Evolutionary conservation across 2,888 invertebrate species (phyloP).

Genomic region (Eristalis arbustorum): DNA sequence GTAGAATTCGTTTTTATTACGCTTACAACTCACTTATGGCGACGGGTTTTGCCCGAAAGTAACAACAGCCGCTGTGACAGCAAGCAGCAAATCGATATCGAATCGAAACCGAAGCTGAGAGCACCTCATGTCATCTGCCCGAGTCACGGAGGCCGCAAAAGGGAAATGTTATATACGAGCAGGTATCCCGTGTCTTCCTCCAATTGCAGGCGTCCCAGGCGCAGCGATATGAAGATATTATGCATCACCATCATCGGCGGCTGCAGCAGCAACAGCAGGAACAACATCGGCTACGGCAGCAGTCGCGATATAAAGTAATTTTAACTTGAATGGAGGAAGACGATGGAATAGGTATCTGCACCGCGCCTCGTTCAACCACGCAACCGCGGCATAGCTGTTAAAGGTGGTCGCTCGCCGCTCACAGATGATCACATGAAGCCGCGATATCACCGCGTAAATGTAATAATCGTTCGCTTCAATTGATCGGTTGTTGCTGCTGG

Average conservation of each 20-base stretch:
- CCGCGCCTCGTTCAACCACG: neutral
- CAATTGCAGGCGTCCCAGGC: neutral
- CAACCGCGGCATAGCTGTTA: slow-evolving; percentile 36
- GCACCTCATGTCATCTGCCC: slow-evolving; percentile 31
- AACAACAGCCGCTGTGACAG: slow-evolving; percentile 6
- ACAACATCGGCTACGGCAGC: no score
- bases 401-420: slow-evolving; percentile 49
- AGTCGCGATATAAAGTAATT: slow-evolving; percentile 14
- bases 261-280: neutral
- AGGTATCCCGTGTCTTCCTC: slow-evolving; percentile 6
- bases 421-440: slow-evolving; percentile 44
- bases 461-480: slow-evolving; percentile 48
- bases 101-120: slow-evolving; percentile 42
- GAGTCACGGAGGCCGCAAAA: slow-evolving; percentile 15
- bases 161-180: slow-evolving; percentile 32
- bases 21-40: slow-evolving; percentile 58
- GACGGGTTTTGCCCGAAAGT: slow-evolving; percentile 3
- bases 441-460: slow-evolving; percentile 42
- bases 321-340: slow-evolving; percentile 7
- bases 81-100: slow-evolving; percentile 21
- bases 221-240: slow-evolving; percentile 37
- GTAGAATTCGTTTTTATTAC: slow-evolving; percentile 50
- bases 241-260: slow-evolving; percentile 2
- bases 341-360: slow-evolving; percentile 4
- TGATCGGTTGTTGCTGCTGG: slow-evolving; percentile 26